Percentiles rank a stretch among this genome's conserved stretches.
Evolutionary conservation across 2,113 vertebrate genomes (phyloP).

Genomic region (Dissostichus mawsoni): DNA sequence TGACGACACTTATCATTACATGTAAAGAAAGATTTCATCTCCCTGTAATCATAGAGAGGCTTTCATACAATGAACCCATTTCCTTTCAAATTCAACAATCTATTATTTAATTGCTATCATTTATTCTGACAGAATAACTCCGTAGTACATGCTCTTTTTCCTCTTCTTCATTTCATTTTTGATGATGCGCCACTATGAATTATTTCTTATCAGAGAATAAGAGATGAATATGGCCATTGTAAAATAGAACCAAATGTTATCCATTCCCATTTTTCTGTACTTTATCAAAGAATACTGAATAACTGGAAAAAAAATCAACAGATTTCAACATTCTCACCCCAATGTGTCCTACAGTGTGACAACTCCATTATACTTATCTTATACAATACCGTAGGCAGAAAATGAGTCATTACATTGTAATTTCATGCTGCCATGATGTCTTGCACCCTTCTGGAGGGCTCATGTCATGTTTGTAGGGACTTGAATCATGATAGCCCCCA

Average conservation of each 20-base stretch:
- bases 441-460: constrained; percentile 45
- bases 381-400: constrained; percentile 43
- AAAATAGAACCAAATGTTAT: constrained; percentile 44
- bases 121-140: constrained; percentile 76
- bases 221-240: constrained; percentile 43
- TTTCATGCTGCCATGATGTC: constrained; percentile 64
- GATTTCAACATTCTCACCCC: constrained; percentile 12
- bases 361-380: constrained; percentile 49
- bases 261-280: constrained; percentile 23
- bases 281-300: constrained; percentile 35
- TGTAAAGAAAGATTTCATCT: constrained; percentile 66
- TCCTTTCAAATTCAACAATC: constrained; percentile 76
- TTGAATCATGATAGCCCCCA: constrained; percentile 46
- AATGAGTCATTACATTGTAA: constrained; percentile 68
- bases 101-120: constrained; percentile 81
- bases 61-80: constrained; percentile 73
- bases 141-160: constrained; percentile 52
- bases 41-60: constrained; percentile 69
- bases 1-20: constrained; percentile 66
- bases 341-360: constrained; percentile 7
- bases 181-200: constrained; percentile 61
- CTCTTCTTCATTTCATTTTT: constrained; percentile 57
- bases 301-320: constrained; percentile 40
- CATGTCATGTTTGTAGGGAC: constrained; percentile 41
- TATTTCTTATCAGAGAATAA: constrained; percentile 55